Evolutionary conservation across 1,140 invertebrate genomes (phyloP), one percentile per base, ranked within the genome.

Genomic region (Atta colombica): DNA sequence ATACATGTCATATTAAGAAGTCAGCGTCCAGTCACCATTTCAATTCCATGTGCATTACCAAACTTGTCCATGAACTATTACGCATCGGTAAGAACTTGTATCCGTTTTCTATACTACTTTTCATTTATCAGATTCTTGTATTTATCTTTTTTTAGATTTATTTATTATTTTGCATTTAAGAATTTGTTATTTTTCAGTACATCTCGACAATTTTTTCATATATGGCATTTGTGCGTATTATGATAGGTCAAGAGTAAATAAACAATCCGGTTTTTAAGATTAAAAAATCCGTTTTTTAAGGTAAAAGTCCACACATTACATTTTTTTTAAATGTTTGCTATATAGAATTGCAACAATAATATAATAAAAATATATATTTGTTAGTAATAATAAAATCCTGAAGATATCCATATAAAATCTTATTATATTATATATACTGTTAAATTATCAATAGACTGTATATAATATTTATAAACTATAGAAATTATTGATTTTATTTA

Each of bases 131-230:
- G 5, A 72, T 53, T n/a, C 16, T 12, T 55, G 3, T 39, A 39
- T 58, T 55, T 8, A 45, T n/a, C 12, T 68, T n/a, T 21, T 75
- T 6, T 49, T 77, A 53, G 5, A 77, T 12, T 45, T 63, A 18
- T 31, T 80, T 35, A 65, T 3, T 35, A 14, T 35, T 35, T 75
- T 35, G 2, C 1, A 74, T 53, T 74, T 10, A 74, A 61, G 31
- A 21, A 16, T 39, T 25, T n/a, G 28, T 21, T 68, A 5, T 12
- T 39, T 61, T 58, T 84, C 18, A 84, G 80, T 84, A 84, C 18
- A 49, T 84, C 2, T 84, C 80, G 25, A 84, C 80, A 3, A 28
- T 84, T 51, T 84, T 84, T 21, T 84, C 80, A 3, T 84, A 75
- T 8, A 84, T 84, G 80, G 69, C 80, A 75, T 51, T 61, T 49